These are phyloP conservation scores for Lota lota DNA, from an alignment of 2,113 vertebrate genomes.

Conservation along the genomic window DNA sequence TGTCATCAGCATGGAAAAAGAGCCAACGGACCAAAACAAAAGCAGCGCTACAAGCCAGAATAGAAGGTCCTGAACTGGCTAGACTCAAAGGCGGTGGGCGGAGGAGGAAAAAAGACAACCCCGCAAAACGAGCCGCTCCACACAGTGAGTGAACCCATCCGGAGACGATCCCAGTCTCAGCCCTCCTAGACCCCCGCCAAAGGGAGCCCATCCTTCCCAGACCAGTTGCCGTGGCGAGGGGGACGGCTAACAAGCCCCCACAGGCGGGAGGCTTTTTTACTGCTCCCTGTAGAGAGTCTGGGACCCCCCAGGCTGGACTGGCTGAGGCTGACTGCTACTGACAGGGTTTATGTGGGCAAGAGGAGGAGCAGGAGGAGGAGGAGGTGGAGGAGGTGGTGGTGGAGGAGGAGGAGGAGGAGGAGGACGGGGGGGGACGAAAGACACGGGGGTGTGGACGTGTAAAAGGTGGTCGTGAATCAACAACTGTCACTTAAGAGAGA, in stretches of 20 bases:
- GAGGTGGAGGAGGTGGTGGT: conserved; percentile 7
- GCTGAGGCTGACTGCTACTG: conserved; percentile 64
- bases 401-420: conserved; percentile 41
- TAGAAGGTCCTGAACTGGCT: conserved; percentile 43
- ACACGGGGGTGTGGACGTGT: conserved; percentile 31
- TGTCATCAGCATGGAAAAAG: conserved; percentile 23
- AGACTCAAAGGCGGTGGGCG: conserved; percentile 43
- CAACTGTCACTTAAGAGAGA: conserved; percentile 76
- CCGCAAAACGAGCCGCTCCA: neutral
- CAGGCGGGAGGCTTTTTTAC: conserved; percentile 57
- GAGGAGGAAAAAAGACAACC: conserved; percentile 51
- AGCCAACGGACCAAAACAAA: conserved; percentile 38
- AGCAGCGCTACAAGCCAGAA: conserved; percentile 35
- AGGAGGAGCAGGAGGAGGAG: neutral
- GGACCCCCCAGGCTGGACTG: conserved; percentile 68
- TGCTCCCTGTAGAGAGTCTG: conserved; percentile 61
- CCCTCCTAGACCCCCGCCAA: conserved; percentile 9
- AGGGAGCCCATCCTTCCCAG: conserved; percentile 16
- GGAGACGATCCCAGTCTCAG: conserved; percentile 42
- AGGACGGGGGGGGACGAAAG: neutral
- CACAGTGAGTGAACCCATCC: conserved; percentile 45
- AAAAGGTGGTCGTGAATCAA: conserved; percentile 70
- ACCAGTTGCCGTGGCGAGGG: conserved; percentile 65
- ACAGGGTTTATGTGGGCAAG: conserved; percentile 60
- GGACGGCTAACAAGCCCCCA: conserved; percentile 61